These are phyloP conservation scores for Lasioglossum lativentre DNA, from an alignment of 2,888 invertebrate species.

Conservation along the genomic window DNA sequence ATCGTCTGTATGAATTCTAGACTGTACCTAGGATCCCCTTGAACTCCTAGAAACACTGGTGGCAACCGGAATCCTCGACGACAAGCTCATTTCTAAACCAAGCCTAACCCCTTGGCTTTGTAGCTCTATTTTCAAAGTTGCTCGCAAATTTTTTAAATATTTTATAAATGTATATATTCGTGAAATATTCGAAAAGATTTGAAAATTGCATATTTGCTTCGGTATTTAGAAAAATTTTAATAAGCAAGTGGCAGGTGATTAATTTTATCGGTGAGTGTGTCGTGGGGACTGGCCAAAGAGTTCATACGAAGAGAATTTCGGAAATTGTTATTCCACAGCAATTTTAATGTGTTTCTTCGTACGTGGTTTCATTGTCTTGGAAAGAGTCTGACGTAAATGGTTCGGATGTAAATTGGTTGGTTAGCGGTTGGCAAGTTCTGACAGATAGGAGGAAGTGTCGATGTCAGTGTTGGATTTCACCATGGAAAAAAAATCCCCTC, in stretches of 20 bases:
- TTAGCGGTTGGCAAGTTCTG: background rate
- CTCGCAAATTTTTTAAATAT: too few relatives aligned
- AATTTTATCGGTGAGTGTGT: too few relatives aligned
- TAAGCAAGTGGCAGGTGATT: too few relatives aligned
- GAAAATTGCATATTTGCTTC: too few relatives aligned
- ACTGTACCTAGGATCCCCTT: background rate
- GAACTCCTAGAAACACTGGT: background rate
- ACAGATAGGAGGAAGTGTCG: conserved; percentile 14
- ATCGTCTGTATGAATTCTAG: background rate
- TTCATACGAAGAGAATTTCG: background rate
- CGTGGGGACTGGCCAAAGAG: too few relatives aligned
- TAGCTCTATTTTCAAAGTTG: too few relatives aligned
- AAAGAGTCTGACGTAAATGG: background rate
- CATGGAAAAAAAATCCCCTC: conserved; percentile 59
- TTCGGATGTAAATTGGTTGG: background rate
- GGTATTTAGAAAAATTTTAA: too few relatives aligned
- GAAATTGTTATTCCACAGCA: background rate
- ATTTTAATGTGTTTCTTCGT: background rate
- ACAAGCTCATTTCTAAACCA: background rate
- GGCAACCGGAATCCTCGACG: background rate
- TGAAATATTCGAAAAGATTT: background rate
- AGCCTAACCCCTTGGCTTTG: too few relatives aligned
- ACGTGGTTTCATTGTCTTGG: background rate
- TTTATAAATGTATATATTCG: too few relatives aligned
- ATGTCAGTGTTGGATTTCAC: conserved; percentile 41